Base-by-base conservation (phyloP, 2,797 vertebrate species). In the Lutjanus argentimaculatus region DNA sequence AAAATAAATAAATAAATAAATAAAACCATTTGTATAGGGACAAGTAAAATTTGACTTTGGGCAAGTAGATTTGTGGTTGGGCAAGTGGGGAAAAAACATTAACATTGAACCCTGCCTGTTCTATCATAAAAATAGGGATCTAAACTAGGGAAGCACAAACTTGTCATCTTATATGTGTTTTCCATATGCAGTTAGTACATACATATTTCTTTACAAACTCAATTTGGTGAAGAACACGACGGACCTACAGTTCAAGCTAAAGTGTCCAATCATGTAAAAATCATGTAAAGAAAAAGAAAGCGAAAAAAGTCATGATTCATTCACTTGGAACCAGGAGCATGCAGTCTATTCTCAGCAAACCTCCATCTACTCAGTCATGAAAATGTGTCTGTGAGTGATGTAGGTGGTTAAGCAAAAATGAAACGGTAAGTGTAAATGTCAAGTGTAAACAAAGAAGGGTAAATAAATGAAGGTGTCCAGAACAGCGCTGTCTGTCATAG, bases 381-480 rank as follows among this genome's bases (percentile, higher is more conserved):
- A 86, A 71, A 67, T 64, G 17, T 49, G 67, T 57, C 67, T 74
- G 16, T 75, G 62, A 79, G 58, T 74, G 59, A 78, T 79, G 79
- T 62, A 80, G 80, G 66, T 45, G 68, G 56, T 85, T 82, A 80
- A 82, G 69, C 75, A 61, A 74, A 75, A 86, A 80, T 72, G 67
- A 84, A 83, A 77, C 67, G n/a, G 66, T 73, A 80, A 81, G 68
- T 79, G 59, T 78, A 83, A 88, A 87, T 88, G 89, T 84, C 86
- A 83, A 77, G 80, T 79, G 75, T 85, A 87, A 90, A 90, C 82
- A 84, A 71, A 71, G 53, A 62, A 75, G 79, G 72, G 57, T 85
- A 85, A 92, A 88, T 78, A 82, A 82, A 80, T 77, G 67, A 89
- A 87, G 73, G 72, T 85, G 85, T 88, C 84, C 83, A 79, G 48